These are phyloP conservation scores for Sinonovacula constricta DNA, from an alignment of 1,140 invertebrate genomes.

Conservation along the genomic window DNA sequence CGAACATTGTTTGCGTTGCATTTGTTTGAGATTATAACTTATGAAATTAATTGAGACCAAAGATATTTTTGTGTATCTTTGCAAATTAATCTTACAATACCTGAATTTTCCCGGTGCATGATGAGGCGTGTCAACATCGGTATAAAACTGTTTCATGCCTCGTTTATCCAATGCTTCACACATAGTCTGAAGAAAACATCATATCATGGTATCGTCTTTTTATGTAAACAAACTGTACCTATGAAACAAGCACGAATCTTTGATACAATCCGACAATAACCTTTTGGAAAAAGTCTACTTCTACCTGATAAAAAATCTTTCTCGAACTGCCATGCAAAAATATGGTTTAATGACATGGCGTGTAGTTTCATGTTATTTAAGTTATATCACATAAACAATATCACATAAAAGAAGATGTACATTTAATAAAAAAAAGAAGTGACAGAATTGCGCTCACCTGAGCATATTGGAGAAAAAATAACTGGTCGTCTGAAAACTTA, in stretches of 20 bases:
- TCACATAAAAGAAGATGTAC: background rate
- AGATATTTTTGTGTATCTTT: background rate
- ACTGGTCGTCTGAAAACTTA: conserved; percentile 18
- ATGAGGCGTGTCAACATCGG: background rate
- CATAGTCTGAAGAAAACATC: conserved; percentile 29
- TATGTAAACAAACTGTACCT: background rate
- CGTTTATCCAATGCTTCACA: conserved; percentile 30
- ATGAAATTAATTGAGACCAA: background rate
- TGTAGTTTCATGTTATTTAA: background rate
- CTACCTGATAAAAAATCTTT: no score
- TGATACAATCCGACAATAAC: background rate
- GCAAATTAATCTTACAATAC: background rate
- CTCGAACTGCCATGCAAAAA: background rate
- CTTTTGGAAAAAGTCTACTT: background rate
- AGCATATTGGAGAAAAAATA: conserved; percentile 44
- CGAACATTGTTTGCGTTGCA: background rate
- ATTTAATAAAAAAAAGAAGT: background rate
- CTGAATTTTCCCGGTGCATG: conserved; percentile 40
- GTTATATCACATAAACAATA: background rate
- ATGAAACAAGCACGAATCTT: background rate
- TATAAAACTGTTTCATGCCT: conserved; percentile 21
- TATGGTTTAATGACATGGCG: background rate
- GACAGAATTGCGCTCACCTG: conserved; percentile 9
- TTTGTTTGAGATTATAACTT: background rate
- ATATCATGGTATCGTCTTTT: background rate